Evolutionary conservation across 2,797 vertebrate genomes (phyloP), one percentile per base, ranked within the genome.

Genomic region (Percopsis omiscomaycus): DNA sequence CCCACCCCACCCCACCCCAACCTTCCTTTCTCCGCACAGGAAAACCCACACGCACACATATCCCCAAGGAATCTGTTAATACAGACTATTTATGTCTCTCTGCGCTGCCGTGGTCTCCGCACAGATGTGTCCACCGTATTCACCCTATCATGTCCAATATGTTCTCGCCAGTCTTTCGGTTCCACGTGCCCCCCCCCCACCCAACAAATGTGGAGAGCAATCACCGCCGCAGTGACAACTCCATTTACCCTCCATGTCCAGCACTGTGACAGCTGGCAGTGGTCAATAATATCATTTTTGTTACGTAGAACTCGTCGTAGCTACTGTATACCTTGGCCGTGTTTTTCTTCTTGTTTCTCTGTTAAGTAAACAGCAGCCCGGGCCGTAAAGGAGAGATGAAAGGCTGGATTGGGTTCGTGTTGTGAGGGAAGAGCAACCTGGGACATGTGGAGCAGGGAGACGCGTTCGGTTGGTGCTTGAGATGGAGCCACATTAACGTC

Each of bases 401-500:
- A 13, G 15, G 15, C 12, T 10, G 4, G 52, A 5, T 11, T 45
- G 55, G 13, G 42, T 22, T 48, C 10, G 14, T 45, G 42, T 4
- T 45, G 16, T 45, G 5, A 12, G 30, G 9, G 32, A 15, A 16
- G 0, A 1, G n/a, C 8, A 12, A 45, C 59, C 3, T 1, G 14
- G 47, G 61, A 61, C 61, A 49, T 64, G 47, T 9, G 37, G 65
- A 61, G 47, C 22, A 60, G 61, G 58, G 70, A 66, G 58, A 71
- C 22, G 51, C 4, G 51, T 53, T 6, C 8, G 61, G 78, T 74
- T 74, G 69, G 61, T 82, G 71, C 81, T 83, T 84, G 74, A 80
- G 72, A 82, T 77, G 64, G 75, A 76, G 83, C 74, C 55, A 73
- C 55, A 83, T 86, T 83, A 78, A 81, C 71, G 79, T 78, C 22